Base-by-base conservation (phyloP, 2,888 invertebrate genomes). In the Augiades crinisus region DNA sequence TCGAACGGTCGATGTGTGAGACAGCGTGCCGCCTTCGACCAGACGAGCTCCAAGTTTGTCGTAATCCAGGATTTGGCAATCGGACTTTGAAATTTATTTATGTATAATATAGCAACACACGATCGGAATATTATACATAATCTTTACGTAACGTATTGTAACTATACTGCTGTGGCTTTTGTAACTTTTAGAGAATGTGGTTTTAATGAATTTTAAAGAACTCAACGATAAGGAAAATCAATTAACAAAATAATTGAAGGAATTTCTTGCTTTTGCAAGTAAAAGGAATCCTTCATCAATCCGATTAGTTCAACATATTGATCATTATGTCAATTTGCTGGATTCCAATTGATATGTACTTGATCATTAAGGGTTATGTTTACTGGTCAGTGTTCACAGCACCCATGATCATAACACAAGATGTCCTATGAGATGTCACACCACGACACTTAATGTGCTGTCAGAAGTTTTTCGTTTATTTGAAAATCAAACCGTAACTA, bases 1-100 rank as follows among this genome's bases (percentile, higher is more conserved):
- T 79, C 68, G 75, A 79, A 71, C 70, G 80, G 70, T 78, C 78
- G 76, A 75, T 79, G 74, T 80, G 81, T 83, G 85, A 88, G 89
- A 88, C 88, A 76, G 88, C 87, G 83, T 88, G 89, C 89, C 88
- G 79, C 75, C 79, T 79, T 70, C 72, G 72, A 76, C 73, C 79
- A 81, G 81, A 79, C 80, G 70, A 71, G 72, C 74, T 70, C 73
- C 75, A 74, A 75, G 67, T 72, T 56, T 72, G 77, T 77, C 72
- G 76, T 76, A 75, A 80, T 78, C 81, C 81, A 73, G 83, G 78
- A 78, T 78, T 83, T 78, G 75, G 77, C 74, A 72, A 76, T 72
- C 67, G 64, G 61, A 63, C 67, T 71, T 74, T 67, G 65, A 63
- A 70, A 72, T 67, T 66, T 64, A 27, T 21, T 31, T 21, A 37